Conservation (phyloP, 2,888 invertebrate genomes). For the Drosophila trichaetosa region DNA sequence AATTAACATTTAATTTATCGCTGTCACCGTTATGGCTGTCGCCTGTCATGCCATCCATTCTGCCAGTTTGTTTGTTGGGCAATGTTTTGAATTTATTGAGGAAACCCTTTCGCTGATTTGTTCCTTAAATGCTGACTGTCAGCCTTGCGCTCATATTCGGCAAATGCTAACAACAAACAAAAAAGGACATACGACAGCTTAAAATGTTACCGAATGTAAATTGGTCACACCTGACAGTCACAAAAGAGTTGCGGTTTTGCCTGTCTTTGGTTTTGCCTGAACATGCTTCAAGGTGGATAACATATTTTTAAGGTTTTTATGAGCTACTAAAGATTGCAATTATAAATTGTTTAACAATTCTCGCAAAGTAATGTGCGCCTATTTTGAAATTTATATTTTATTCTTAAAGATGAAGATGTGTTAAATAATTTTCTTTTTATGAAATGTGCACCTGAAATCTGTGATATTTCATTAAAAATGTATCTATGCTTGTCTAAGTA, state of each 20-base stretch:
- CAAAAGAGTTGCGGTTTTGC: conserved; percentile 16
- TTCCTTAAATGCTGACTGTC: conserved; percentile 41
- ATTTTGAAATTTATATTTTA: neutral
- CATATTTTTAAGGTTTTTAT: neutral
- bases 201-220: conserved; percentile 47
- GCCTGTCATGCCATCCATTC: conserved; percentile 65
- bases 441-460: neutral
- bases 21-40: conserved; percentile 81
- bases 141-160: conserved; percentile 66
- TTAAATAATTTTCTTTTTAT: neutral
- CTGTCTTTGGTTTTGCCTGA: no score
- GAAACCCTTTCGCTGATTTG: conserved; percentile 62
- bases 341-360: neutral
- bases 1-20: conserved; percentile 82
- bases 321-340: neutral
- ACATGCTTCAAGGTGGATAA: neutral
- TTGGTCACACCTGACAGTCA: conserved; percentile 29
- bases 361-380: neutral
- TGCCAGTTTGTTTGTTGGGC: conserved; percentile 26
- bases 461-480: neutral
- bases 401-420: neutral
- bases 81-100: conserved; percentile 72
- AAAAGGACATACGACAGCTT: conserved; percentile 44
- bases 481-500: neutral
- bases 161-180: conserved; percentile 26